Evolutionary conservation across 2,797 vertebrate species (phyloP).

Genomic region (Smutsia gigantea): DNA sequence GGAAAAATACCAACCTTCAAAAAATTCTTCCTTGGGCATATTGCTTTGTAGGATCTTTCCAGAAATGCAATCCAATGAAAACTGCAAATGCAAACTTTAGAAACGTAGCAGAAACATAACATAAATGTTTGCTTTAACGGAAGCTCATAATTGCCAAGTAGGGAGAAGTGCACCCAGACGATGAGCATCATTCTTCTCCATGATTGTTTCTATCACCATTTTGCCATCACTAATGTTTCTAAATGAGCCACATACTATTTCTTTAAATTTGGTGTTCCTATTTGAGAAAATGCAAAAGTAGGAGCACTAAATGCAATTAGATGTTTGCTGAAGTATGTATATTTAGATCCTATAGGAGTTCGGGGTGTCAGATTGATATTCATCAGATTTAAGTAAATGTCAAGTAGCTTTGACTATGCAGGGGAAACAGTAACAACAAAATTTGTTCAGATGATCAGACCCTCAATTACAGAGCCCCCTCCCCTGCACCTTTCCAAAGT

Average conservation of each 20-base stretch:
- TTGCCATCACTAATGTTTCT: constrained; percentile 16
- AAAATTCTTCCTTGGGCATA: not conserved
- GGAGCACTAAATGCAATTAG: not conserved
- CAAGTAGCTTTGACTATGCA: not conserved
- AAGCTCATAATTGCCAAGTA: not conserved
- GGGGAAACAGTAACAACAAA: not conserved
- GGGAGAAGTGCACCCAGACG: not conserved
- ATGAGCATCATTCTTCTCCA: not conserved
- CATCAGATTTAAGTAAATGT: not conserved
- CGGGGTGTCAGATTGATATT: not conserved
- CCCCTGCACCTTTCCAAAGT: not conserved
- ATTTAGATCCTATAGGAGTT: not conserved
- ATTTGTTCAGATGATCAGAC: not conserved
- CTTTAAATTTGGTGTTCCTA: not conserved
- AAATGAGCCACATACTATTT: constrained; percentile 5
- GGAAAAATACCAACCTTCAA: not conserved
- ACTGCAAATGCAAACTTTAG: constrained; percentile 38
- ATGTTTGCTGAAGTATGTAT: not conserved
- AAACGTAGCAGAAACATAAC: constrained; percentile 1
- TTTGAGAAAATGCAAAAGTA: constrained; percentile 45
- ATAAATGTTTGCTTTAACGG: not conserved
- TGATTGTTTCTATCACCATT: not conserved
- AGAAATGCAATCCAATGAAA: constrained; percentile 45
- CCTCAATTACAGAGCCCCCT: accelerated
- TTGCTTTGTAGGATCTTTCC: constrained; percentile 48